Base-by-base conservation (phyloP, 1,140 invertebrate species). In the Tetranychus urticae region DNA sequence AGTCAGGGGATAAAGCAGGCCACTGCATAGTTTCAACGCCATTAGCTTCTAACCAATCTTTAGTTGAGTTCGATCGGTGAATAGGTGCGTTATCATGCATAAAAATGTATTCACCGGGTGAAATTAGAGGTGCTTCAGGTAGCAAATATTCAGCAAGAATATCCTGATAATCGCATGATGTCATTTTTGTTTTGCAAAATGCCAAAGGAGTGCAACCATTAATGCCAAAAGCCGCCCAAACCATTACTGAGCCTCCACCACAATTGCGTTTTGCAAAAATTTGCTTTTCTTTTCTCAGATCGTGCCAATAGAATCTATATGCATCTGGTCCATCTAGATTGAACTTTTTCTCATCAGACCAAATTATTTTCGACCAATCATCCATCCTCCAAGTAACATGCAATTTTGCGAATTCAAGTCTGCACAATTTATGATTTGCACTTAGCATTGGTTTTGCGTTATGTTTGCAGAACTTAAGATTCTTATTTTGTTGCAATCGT, bases 21-120 rank as follows among this genome's bases (percentile, higher is more conserved):
- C 61, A 61, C 3, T 6, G 7, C 35, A 61, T 3, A 34, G 46
- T 46, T 23, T 46, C 23, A 2, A 58, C 23, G 6, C 3, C 33
- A 42, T 47, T 36, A 3, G 12, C 55, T n/a, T 35, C 34, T 6
- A 61, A 47, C 36, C 37, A 59, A 4, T 3, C 4, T n/a, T 36
- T 46, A 4, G 61, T 58, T n/a, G n/a, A 4, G 39, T 42, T 42
- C 34, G 70, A 68, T 33, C 60, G 63, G 59, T 74, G 71, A 34
- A 69, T 65, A 39, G 66, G 61, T 31, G 71, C 71, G 66, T 70
- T 72, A 63, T 71, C 71, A 56, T 73, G 70, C 62, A 68, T 65
- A 62, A 68, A 71, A 54, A 56, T 33, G 10, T 36, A 57, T 3
- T 56, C 23, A 8, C 6, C 34, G 13, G 8, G 10, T 61, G 14